Percentiles rank a stretch among this genome's conserved stretches.
Evolutionary conservation across 2,888 invertebrate species (phyloP).

Genomic region (Piscicola geometra): DNA sequence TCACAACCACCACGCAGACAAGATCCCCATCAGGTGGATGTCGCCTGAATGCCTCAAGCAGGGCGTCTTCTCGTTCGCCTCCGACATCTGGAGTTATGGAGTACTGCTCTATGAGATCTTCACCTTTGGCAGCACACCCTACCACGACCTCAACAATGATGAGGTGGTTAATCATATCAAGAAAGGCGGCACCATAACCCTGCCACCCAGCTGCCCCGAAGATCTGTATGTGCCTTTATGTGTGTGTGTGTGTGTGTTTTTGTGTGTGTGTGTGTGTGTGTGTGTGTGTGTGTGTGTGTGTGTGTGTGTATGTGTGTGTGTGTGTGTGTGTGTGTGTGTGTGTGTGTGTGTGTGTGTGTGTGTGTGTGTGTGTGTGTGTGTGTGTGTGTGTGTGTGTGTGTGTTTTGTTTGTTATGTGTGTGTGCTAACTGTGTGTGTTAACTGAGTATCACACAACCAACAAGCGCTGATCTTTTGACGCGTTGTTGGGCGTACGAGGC

Average conservation of each 20-base stretch:
- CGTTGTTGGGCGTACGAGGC: slow-evolving; percentile 74
- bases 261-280: no score
- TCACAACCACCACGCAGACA: slow-evolving; percentile 61
- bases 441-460: background rate
- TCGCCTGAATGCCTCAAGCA: slow-evolving; percentile 78
- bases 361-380: no score
- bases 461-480: slow-evolving; percentile 58
- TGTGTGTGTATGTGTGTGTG: no score
- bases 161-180: slow-evolving; percentile 66
- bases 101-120: slow-evolving; percentile 76
- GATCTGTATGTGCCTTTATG: slow-evolving; percentile 22
- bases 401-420: no score
- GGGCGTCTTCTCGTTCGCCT: slow-evolving; percentile 77
- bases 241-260: background rate
- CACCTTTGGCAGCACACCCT: slow-evolving; percentile 85
- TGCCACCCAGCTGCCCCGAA: slow-evolving; percentile 67
- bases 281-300: no score
- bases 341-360: no score
- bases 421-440: no score
- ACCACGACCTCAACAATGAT: slow-evolving; percentile 77
- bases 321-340: no score
- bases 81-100: slow-evolving; percentile 86
- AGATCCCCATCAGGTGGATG: slow-evolving; percentile 89
- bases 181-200: slow-evolving; percentile 67
- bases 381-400: no score